Evolutionary conservation across 2,113 vertebrate species (phyloP).

Genomic region (Litocranius walleri): DNA sequence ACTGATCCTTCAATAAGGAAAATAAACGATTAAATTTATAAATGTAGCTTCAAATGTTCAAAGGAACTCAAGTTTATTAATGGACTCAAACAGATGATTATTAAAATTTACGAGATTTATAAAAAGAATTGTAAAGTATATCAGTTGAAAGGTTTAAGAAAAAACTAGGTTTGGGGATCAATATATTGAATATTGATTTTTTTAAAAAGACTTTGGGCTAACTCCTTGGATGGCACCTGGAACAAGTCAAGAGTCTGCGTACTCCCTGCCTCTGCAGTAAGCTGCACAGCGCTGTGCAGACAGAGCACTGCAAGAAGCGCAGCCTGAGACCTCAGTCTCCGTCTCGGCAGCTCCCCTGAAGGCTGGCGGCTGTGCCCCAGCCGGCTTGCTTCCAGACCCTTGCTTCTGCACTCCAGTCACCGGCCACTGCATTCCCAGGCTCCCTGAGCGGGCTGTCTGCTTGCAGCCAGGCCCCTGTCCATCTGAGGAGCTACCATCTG

Average conservation of each 20-base stretch:
- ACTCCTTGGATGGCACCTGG: not conserved
- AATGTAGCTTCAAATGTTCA: not conserved
- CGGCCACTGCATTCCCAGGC: not conserved
- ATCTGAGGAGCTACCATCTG: not conserved
- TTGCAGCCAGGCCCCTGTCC: not conserved
- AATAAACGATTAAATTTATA: not conserved
- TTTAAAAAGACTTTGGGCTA: not conserved
- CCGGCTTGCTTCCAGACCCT: not conserved
- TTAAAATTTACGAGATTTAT: not conserved
- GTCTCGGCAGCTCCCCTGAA: not conserved
- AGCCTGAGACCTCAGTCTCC: not conserved
- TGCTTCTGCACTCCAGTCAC: not conserved
- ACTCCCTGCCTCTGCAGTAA: not conserved
- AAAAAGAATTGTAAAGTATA: not conserved
- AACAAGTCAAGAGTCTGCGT: not conserved
- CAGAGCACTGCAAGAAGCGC: not conserved
- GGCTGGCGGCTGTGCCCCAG: not conserved
- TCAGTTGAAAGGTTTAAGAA: not conserved
- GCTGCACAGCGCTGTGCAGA: not conserved
- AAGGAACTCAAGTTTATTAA: constrained; percentile 13
- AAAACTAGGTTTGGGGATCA: not conserved
- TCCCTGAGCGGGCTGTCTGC: not conserved
- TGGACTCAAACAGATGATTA: not conserved
- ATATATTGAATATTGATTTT: not conserved
- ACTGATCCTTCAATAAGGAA: not conserved